Base-by-base conservation (phyloP, 2,113 vertebrate species). In the Leiothrix lutea region DNA sequence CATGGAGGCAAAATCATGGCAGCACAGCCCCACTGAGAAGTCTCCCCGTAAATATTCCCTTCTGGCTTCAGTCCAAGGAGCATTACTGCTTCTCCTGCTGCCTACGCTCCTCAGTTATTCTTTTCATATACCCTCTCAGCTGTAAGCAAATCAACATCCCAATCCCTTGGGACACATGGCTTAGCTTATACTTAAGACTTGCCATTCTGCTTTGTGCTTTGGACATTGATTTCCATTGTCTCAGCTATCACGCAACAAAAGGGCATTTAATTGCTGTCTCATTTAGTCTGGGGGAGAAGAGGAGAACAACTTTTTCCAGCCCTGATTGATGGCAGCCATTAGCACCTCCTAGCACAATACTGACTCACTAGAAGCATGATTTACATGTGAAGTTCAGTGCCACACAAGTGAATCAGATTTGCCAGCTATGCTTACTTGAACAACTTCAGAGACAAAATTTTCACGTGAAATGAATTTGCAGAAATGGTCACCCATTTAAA, bases 211-310 rank as follows among this genome's bases (percentile, higher is more conserved):
- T 88, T 94, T 95, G 90, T 86, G 71, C 94, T 93, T 92, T 96
- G 90, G 93, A 94, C 93, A 93, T 95, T 96, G 94, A 95, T 94
- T 97, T 96, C 85, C 80, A 97, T 96, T 97, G 92, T 97, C 93
- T 96, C 90, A 88, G 93, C 96, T 94, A 97, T 95, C 94, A 95
- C 23, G 38, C 79, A 86, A 96, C 88, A 96, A 97, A 94, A 90
- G 94, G 93, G 90, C 88, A 94, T 96, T 96, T 97, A 97, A 96
- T 96, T 95, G 95, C 96, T 90, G 92, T 94, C 95, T 97, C 92
- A 92, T 97, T 96, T 96, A 92, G 82, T 86, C 93, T 90, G 44
- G 69, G 67, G 47, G 58, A 94, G 92, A 92, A 88, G 44, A 82
- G 50, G 67, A 88, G 92, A 93, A 95, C 82, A 95, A 95, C 93